These are phyloP conservation scores for Arizona elegans DNA, from an alignment of 2,113 vertebrate genomes.

Conservation along the genomic window DNA sequence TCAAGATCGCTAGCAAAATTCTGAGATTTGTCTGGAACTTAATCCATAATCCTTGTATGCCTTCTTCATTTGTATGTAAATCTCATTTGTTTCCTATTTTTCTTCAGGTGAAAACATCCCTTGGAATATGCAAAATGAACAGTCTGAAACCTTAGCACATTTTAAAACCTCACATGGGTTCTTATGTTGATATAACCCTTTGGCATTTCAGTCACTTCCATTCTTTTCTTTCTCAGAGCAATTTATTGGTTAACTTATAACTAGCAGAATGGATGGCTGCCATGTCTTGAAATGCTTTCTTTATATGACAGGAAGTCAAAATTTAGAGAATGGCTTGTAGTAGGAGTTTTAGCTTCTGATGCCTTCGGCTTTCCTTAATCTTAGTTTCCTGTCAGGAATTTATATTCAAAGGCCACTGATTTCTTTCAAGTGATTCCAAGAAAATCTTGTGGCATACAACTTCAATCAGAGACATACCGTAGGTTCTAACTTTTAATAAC, in stretches of 20 bases:
- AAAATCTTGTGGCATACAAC: neutral
- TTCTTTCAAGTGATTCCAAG: constrained; percentile 30
- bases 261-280: neutral
- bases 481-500: constrained; percentile 1
- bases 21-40: neutral
- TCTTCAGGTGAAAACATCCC: neutral
- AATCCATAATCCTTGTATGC: neutral
- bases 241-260: constrained; percentile 1
- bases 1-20: neutral
- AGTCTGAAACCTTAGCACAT: constrained; percentile 10
- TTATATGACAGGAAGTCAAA: neutral
- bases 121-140: neutral
- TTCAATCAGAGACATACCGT: neutral
- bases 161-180: neutral
- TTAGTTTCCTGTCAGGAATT: neutral
- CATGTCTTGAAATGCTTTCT: neutral
- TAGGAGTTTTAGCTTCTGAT: constrained; percentile 12
- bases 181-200: constrained; percentile 10
- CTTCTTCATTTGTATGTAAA: constrained; percentile 23
- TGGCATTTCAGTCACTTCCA: constrained; percentile 25
- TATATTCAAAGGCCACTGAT: neutral
- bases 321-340: constrained; percentile 17
- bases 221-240: neutral
- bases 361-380: constrained; percentile 21
- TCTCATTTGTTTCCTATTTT: neutral